Evolutionary conservation across 2,113 vertebrate species (phyloP).

Genomic region (Protobothrops flavoviridis): DNA sequence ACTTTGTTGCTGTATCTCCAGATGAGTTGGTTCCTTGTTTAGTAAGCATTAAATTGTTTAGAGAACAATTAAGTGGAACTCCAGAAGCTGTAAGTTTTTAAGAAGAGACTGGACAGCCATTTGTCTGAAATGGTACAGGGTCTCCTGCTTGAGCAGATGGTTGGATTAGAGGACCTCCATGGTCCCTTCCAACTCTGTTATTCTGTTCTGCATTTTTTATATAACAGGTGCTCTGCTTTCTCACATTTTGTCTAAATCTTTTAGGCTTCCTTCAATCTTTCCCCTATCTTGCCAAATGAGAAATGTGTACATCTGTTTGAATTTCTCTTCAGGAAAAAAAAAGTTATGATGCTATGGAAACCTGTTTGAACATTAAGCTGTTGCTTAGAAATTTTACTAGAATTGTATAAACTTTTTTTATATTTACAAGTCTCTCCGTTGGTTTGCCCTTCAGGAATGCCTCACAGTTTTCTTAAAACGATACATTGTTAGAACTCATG

Average conservation of each 20-base stretch:
- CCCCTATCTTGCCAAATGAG: neutral
- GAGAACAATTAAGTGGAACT: neutral
- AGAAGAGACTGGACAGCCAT: too few species aligned
- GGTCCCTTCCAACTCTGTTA: neutral
- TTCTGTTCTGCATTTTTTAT: neutral
- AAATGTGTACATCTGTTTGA: neutral
- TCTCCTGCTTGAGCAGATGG: too few species aligned
- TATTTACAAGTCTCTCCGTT: neutral
- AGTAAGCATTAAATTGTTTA: neutral
- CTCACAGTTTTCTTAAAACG: neutral
- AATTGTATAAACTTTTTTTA: neutral
- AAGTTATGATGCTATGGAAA: neutral
- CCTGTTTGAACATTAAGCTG: neutral
- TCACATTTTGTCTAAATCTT: neutral
- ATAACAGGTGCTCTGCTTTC: neutral
- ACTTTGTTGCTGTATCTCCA: neutral
- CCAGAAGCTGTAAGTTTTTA: neutral
- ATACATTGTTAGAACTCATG: neutral
- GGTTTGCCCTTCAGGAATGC: neutral
- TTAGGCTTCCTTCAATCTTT: neutral
- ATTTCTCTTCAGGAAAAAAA: neutral
- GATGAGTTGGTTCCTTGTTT: neutral
- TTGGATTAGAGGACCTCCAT: too few species aligned
- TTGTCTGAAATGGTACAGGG: too few species aligned
- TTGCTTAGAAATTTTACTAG: neutral